Conservation (phyloP, 1,140 invertebrate species). For the Linepithema humile region DNA sequence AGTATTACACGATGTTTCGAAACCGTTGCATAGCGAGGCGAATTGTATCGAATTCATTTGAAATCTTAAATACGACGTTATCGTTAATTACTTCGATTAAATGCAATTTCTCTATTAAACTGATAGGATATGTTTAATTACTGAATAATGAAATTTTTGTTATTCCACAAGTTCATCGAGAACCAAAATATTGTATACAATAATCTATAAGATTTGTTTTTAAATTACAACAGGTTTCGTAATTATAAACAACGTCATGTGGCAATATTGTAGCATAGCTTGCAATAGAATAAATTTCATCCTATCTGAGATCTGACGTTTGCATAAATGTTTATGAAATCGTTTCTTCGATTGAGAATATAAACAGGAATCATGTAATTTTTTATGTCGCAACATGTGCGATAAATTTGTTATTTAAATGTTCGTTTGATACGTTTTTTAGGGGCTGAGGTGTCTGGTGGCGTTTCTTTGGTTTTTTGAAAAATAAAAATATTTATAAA, state of each 20-base stretch:
- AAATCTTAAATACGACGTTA: neutral
- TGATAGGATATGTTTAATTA: neutral
- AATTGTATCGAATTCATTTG: neutral
- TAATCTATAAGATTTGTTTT: neutral
- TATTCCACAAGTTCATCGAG: neutral
- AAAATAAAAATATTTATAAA: conserved; percentile 26
- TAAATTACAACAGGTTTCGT: neutral
- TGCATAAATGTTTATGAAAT: conserved; percentile 7
- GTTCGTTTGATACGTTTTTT: no score
- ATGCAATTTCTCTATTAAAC: neutral
- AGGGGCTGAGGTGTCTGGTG: no score
- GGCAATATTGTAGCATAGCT: neutral
- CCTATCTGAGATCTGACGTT: neutral
- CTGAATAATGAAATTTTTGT: neutral
- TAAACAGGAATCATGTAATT: neutral
- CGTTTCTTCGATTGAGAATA: neutral
- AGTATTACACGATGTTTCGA: neutral
- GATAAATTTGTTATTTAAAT: conserved; percentile 4
- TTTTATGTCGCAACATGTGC: neutral
- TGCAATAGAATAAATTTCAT: neutral
- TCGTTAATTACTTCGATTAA: no score
- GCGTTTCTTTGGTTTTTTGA: no score
- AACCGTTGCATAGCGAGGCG: neutral
- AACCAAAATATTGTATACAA: neutral
- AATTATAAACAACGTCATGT: neutral